Conservation (phyloP, 2,888 invertebrate species). For the Leistus spinibarbis region DNA sequence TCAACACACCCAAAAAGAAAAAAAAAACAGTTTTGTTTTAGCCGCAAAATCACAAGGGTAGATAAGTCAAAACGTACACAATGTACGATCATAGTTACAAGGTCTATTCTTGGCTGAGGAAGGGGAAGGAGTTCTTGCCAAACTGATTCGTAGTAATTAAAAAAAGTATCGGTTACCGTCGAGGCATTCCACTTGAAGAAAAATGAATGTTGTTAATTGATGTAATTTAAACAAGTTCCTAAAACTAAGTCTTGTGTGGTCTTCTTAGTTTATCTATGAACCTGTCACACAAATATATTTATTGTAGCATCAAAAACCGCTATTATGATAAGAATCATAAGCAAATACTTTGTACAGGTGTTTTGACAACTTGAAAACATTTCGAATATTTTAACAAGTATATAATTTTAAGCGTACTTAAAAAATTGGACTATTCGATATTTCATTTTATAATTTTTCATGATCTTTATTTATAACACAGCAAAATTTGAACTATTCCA, state of each 20-base stretch:
- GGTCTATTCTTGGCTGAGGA: neutral
- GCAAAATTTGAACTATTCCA: neutral
- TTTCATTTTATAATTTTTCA: too few relatives aligned
- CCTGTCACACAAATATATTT: neutral
- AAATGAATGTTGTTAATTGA: conserved; percentile 6
- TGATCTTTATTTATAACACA: too few relatives aligned
- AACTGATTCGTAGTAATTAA: conserved; percentile 15
- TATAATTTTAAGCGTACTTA: neutral
- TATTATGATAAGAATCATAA: neutral
- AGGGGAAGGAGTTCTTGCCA: neutral
- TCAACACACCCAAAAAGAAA: conserved; percentile 1
- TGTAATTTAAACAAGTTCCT: conserved; percentile 9
- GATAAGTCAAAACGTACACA: neutral
- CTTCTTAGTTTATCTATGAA: neutral
- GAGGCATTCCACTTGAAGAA: neutral
- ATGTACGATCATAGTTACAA: neutral
- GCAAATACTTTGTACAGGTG: neutral
- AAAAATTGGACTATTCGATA: neutral
- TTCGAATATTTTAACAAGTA: neutral
- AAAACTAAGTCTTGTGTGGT: conserved; percentile 2
- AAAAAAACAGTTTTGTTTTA: neutral
- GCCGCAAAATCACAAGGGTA: conserved; percentile 4
- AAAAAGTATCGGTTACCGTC: conserved; percentile 13
- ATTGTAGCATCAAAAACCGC: neutral
- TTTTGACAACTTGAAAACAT: neutral